These are phyloP conservation scores for Archivesica marissinica DNA, from an alignment of 1,140 invertebrate genomes.

Conservation along the genomic window DNA sequence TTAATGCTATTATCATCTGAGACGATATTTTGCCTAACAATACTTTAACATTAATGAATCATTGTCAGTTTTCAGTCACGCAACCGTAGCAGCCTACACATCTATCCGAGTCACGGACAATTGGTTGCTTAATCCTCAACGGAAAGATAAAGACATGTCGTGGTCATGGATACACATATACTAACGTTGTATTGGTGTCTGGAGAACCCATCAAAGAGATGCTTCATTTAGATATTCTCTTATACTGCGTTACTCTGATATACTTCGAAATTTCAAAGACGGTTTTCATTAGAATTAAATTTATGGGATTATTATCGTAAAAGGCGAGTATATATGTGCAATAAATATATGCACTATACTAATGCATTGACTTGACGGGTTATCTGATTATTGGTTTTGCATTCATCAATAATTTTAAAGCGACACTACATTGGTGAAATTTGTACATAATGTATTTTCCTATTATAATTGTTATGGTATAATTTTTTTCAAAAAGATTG, in stretches of 20 bases:
- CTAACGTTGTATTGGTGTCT: constrained; percentile 8
- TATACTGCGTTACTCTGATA: background rate
- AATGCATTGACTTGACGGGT: too few species aligned
- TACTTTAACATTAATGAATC: constrained; percentile 20
- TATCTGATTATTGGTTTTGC: too few species aligned
- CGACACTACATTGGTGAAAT: too few species aligned
- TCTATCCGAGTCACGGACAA: background rate
- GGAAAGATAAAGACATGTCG: constrained; percentile 21
- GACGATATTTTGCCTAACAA: background rate
- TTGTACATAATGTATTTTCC: too few species aligned
- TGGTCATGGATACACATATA: constrained; percentile 16
- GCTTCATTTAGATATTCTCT: constrained; percentile 16
- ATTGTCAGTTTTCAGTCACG: background rate
- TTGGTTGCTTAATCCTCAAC: background rate
- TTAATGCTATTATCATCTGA: background rate
- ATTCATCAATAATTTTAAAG: too few species aligned
- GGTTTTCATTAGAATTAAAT: constrained; percentile 13
- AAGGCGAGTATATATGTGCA: background rate
- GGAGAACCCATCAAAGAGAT: constrained; percentile 10
- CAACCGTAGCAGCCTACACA: background rate
- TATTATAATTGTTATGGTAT: too few species aligned
- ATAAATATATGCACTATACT: too few species aligned
- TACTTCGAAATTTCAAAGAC: background rate
- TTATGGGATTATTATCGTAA: background rate
- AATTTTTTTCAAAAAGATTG: too few species aligned